A percentile compares a stretch with the other conserved stretches of the same genome.
Conservation (phyloP, 2,113 vertebrate species). For the Eulemur rufifrons region DNA sequence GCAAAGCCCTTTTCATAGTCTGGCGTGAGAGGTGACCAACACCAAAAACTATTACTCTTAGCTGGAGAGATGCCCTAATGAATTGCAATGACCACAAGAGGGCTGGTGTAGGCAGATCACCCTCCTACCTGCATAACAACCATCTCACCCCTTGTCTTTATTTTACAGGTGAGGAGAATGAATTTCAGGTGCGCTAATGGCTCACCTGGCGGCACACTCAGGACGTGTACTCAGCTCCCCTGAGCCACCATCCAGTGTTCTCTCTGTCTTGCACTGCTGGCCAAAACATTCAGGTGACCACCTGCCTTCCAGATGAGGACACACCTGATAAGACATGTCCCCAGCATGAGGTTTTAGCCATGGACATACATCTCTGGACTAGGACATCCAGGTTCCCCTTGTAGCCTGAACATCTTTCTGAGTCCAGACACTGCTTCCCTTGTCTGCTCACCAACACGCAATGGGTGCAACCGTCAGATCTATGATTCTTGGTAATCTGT, state of each 20-base stretch:
- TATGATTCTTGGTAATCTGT: neutral
- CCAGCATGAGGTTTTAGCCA: neutral
- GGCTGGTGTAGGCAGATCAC: accelerated
- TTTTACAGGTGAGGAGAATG: neutral
- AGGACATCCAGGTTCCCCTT: neutral
- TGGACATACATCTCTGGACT: no score
- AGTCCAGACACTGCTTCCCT: neutral
- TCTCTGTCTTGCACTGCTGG: neutral
- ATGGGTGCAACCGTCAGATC: accelerated
- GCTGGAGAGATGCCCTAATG: neutral
- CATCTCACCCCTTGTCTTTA: neutral
- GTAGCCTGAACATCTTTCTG: neutral
- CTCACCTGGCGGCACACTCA: neutral
- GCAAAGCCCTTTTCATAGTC: neutral
- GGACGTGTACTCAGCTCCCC: neutral
- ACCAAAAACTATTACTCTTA: accelerated
- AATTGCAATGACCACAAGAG: accelerated
- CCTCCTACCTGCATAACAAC: accelerated
- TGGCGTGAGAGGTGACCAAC: neutral
- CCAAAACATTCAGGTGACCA: neutral
- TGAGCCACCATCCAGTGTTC: neutral
- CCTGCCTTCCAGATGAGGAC: neutral
- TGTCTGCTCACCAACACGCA: accelerated
- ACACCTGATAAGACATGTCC: accelerated
- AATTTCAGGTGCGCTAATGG: no score